Base-by-base conservation (phyloP, 2,888 invertebrate species). In the Torymus auratus region DNA sequence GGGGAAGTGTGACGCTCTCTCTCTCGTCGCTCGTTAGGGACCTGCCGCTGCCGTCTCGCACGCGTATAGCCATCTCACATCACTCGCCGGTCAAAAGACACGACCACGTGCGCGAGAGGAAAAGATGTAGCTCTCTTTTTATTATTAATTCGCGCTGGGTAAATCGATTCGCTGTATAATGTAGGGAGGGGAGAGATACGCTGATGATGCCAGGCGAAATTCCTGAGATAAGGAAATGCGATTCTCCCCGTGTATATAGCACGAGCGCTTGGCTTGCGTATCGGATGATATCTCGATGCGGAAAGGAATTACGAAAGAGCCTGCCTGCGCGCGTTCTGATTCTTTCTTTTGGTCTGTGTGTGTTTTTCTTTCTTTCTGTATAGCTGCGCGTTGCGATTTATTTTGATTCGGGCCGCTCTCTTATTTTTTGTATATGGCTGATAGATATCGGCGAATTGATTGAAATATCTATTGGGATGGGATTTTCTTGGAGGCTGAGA, bases 1-100 rank as follows among this genome's bases (percentile, higher is more conserved):
- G 81, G 50, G 20, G 78, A 81, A 81, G 74, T 28, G 65, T 58
- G 73, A 55, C 74, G 67, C 41, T 41, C 78, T 41, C 15, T 4
- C 71, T 60, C 13, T 15, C 58, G 64, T 28, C 52, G 62, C 60
- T 20, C 52, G 14, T 52, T 76, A 28, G 28, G 28, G 28, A 28
- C 3, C 28, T 28, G 28, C 20, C 20, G 20, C 20, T 2, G 20
- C 20, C 20, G 20, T 20, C 20, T 20, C 20, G 20, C 20, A 2
- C 20, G 20, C 20, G 20, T 20, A 4, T 20, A 4, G 28, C 28
- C 28, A 28, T 28, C 28, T 28, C 28, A 7, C 7, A 28, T 28
- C 28, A 28, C 28, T 28, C 12, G 52, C 28, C 62, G 53, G 56
- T 12, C 10, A 28, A 28, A n/a, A 53, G 68, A 41, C 56, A 61